Percentiles rank a stretch among this genome's conserved stretches.
Conservation (phyloP, 2,888 invertebrate species). For the Drosophila affinis region DNA sequence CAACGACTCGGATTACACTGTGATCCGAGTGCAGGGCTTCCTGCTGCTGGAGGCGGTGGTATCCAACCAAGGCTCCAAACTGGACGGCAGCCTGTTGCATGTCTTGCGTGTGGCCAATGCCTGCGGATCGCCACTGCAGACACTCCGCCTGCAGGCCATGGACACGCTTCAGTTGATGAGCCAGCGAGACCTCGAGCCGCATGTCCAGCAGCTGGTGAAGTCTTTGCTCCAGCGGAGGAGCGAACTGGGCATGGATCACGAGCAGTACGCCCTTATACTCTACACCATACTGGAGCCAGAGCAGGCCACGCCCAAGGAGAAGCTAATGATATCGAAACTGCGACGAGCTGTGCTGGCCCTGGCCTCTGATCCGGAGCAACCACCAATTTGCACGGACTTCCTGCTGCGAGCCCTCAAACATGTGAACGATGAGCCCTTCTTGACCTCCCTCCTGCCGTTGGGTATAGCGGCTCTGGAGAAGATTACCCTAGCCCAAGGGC, state of each 20-base stretch:
- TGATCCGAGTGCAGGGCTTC: slow-evolving; percentile 85
- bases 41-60: slow-evolving; percentile 73
- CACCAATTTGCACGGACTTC: slow-evolving; percentile 59
- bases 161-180: slow-evolving; percentile 84
- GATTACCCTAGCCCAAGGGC: slow-evolving; percentile 15
- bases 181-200: slow-evolving; percentile 29
- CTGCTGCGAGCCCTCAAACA: slow-evolving; percentile 74
- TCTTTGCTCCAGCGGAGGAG: slow-evolving; percentile 83
- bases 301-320: slow-evolving; percentile 37
- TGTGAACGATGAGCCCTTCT: slow-evolving; percentile 65
- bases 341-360: slow-evolving; percentile 54
- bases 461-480: slow-evolving; percentile 57
- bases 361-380: slow-evolving; percentile 55
- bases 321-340: slow-evolving; percentile 73
- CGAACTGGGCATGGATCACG: slow-evolving; percentile 88
- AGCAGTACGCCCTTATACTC: slow-evolving; percentile 87
- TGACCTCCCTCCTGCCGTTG: slow-evolving; percentile 67
- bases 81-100: slow-evolving; percentile 57
- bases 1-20: slow-evolving; percentile 82
- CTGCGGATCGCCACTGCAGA: slow-evolving; percentile 85
- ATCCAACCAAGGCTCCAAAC: slow-evolving; percentile 6
- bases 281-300: slow-evolving; percentile 85
- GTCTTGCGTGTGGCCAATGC: slow-evolving; percentile 84
- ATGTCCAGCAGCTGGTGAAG: slow-evolving; percentile 83
- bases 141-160: slow-evolving; percentile 86